phyloP scores from a whole-genome alignment of 2,113 vertebrate genomes.

The Ammospiza caudacuta region DNA sequence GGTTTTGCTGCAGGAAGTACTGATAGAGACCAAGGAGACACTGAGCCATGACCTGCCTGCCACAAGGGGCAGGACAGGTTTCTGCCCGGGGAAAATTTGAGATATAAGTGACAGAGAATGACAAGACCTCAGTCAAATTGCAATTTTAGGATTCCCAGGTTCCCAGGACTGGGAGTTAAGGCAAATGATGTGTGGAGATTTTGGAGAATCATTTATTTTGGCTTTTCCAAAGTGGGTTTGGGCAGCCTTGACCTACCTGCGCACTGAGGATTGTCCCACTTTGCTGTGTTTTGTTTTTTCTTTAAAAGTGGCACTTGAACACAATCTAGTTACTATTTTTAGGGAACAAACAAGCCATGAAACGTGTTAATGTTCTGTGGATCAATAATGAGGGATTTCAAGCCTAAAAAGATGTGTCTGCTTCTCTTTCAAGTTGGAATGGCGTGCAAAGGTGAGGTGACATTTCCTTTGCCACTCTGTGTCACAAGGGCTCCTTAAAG shows the following conservation, averaged over 20 bases:
- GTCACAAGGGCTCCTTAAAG: fast-evolving
- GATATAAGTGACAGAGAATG: background rate
- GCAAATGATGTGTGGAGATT: background rate
- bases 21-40: background rate
- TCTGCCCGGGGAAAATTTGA: background rate
- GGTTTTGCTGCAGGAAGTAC: background rate
- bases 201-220: background rate
- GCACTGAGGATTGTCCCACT: background rate
- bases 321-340: background rate
- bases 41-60: background rate
- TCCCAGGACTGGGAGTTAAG: background rate
- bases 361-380: background rate
- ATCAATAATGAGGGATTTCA: slow-evolving; percentile 12
- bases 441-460: background rate
- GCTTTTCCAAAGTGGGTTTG: background rate
- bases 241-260: background rate
- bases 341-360: background rate
- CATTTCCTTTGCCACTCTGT: background rate
- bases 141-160: background rate
- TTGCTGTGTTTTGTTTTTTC: background rate
- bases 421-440: background rate
- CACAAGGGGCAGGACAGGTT: background rate
- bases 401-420: background rate
- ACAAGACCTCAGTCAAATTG: background rate
- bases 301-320: background rate